Evolutionary conservation across 2,113 vertebrate genomes (phyloP), one percentile per base, ranked within the genome.

Genomic region (Oostethus manadensis): DNA sequence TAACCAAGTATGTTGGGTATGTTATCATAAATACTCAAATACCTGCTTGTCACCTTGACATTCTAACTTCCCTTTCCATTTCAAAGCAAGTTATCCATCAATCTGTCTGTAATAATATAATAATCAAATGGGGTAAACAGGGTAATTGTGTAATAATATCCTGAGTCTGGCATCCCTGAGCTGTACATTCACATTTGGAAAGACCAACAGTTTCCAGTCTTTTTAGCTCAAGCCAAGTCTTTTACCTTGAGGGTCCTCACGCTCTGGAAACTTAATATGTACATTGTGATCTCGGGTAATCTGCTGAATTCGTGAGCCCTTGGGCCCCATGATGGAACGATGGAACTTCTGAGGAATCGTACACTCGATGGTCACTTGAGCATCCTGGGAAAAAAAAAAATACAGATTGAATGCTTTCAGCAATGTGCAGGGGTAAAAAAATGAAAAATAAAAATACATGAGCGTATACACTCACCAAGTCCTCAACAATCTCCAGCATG

Each of bases 271-370:
- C 70, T 99, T 99, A 44, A 99, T 99, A 77, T 95, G 96, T 46
- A 99, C 97, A 3, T 81, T 90, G 43, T 93, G 91, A 80, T 99
- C 96, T 49, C 94, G 89, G 21, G 97, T 99, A 72, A 98, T 97
- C 89, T 96, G 94, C 87, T 99, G 96, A 79, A 99, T 97, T 2
- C 93, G 84, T 58, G 93, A 94, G 49, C 97, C 97, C 78, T 99
- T 99, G 8, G 95, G 95, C 62, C 97, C 97, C 97, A 99, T 99
- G 71, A 99, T 94, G 13, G 95, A 95, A 8, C 97, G 95, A 65
- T 99, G 97, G 83, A 93, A 99, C 77, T 90, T 94, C 72, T 99
- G 97, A 71, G 89, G 55, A 58, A 99, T 99, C 79, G 94, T 88
- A 62, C 96, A 99, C 67, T 99, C 97, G 6, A 97, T 79, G 44